These are phyloP conservation scores for Eupithecia vulgata DNA, from an alignment of 2,888 invertebrate species.

Conservation along the genomic window DNA sequence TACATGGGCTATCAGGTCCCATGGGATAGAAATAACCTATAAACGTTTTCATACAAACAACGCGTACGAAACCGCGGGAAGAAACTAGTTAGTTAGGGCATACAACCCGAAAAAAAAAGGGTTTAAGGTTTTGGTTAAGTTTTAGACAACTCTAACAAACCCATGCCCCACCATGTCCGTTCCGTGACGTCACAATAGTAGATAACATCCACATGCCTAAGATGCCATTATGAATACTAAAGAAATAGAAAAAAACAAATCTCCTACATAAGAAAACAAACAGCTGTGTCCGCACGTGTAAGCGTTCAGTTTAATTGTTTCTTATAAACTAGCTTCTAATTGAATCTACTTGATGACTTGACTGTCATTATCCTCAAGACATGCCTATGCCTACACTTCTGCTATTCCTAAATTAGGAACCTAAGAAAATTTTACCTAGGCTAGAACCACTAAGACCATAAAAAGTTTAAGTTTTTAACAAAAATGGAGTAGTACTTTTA, in stretches of 20 bases:
- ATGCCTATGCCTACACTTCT: background rate
- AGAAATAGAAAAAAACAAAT: background rate
- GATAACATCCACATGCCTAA: background rate
- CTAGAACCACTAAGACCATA: too few species aligned
- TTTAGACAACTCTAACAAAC: too few species aligned
- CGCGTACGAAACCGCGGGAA: background rate
- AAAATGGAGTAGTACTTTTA: background rate
- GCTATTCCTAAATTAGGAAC: background rate
- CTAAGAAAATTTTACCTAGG: too few species aligned
- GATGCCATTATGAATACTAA: background rate
- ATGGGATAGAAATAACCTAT: background rate
- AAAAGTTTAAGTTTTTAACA: background rate
- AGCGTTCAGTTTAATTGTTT: background rate
- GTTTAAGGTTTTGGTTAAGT: too few species aligned
- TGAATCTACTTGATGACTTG: background rate
- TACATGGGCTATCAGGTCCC: too few species aligned
- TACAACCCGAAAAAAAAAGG: too few species aligned
- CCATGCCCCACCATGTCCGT: background rate
- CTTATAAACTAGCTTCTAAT: background rate
- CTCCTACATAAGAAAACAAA: background rate
- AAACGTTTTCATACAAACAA: background rate
- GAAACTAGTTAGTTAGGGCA: background rate
- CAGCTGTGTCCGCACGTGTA: background rate
- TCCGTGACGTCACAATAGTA: background rate
- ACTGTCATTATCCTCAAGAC: background rate